Evolutionary conservation across 2,797 vertebrate genomes (phyloP).

Genomic region (Pseudochaenichthys georgianus): DNA sequence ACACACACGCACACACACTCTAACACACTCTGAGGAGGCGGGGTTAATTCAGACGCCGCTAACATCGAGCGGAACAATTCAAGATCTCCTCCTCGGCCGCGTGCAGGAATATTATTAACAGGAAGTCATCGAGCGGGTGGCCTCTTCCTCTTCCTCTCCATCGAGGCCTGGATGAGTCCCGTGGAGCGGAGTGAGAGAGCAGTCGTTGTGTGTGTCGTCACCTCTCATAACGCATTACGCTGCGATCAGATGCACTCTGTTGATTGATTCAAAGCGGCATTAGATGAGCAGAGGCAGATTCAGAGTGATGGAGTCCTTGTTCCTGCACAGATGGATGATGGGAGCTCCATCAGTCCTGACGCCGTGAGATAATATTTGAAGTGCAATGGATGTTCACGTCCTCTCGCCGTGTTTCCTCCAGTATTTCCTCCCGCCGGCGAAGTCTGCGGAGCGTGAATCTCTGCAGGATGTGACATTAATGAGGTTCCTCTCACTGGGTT

Average conservation of each 20-base stretch:
- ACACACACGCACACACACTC: not conserved
- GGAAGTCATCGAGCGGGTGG: slow-evolving; percentile 28
- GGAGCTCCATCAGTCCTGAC: slow-evolving; percentile 45
- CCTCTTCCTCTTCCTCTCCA: not conserved
- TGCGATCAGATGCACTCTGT: slow-evolving; percentile 54
- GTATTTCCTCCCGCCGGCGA: slow-evolving; percentile 6
- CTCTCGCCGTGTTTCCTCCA: not conserved
- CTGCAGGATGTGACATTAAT: slow-evolving; percentile 42
- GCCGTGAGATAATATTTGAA: slow-evolving; percentile 57
- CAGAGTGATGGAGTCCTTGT: slow-evolving; percentile 49
- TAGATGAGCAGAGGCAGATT: slow-evolving; percentile 41
- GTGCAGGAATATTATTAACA: slow-evolving; percentile 56
- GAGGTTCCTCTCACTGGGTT: slow-evolving; percentile 16
- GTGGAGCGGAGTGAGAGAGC: slow-evolving; percentile 11
- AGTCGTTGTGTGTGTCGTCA: slow-evolving; percentile 30
- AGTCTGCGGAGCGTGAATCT: not conserved
- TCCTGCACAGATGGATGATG: slow-evolving; percentile 44
- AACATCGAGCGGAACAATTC: slow-evolving; percentile 67
- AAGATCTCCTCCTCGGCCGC: slow-evolving; percentile 28
- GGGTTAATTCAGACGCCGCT: slow-evolving; percentile 62
- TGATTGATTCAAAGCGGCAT: slow-evolving; percentile 64
- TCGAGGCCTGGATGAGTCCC: slow-evolving; percentile 50
- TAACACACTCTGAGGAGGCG: slow-evolving; percentile 21
- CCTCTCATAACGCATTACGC: not conserved
- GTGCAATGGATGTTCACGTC: slow-evolving; percentile 51